Percentiles rank a stretch among this genome's conserved stretches.
phyloP scores from a whole-genome alignment of 2,888 invertebrate species.

The Metallyticus violacea region DNA sequence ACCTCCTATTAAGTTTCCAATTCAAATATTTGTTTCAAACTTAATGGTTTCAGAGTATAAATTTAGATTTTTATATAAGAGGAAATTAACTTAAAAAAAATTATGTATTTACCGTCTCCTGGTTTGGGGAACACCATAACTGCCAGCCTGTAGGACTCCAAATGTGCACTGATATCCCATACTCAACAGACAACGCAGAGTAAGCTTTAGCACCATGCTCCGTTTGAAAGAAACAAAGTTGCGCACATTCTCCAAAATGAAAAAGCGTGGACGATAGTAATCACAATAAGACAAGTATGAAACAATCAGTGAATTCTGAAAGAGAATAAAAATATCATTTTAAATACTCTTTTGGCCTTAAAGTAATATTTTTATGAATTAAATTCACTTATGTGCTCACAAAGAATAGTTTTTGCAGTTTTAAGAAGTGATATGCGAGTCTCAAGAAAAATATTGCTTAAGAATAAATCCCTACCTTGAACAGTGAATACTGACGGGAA shows the following conservation, averaged over 20 bases:
- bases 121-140: conserved; percentile 82
- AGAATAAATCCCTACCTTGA: conserved; percentile 53
- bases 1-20: no score
- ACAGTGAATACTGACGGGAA: conserved; percentile 76
- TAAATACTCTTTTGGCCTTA: neutral
- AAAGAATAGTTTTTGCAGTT: no score
- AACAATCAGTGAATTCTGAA: conserved; percentile 72
- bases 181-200: conserved; percentile 68
- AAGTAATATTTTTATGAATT: neutral
- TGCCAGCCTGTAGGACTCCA: conserved; percentile 82
- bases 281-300: conserved; percentile 82
- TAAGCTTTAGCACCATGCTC: conserved; percentile 76
- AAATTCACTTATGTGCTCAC: no score
- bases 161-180: conserved; percentile 89
- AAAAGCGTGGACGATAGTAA: conserved; percentile 78
- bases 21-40: no score
- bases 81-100: no score
- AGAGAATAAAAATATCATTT: conserved; percentile 25
- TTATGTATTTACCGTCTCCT: conserved; percentile 55
- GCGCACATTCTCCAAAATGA: conserved; percentile 80
- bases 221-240: conserved; percentile 83
- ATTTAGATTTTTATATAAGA: no score
- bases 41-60: no score
- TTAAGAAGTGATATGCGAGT: neutral
- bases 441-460: no score